Conservation (phyloP, 2,797 vertebrate species). For the Gymnopithys bicolor region DNA sequence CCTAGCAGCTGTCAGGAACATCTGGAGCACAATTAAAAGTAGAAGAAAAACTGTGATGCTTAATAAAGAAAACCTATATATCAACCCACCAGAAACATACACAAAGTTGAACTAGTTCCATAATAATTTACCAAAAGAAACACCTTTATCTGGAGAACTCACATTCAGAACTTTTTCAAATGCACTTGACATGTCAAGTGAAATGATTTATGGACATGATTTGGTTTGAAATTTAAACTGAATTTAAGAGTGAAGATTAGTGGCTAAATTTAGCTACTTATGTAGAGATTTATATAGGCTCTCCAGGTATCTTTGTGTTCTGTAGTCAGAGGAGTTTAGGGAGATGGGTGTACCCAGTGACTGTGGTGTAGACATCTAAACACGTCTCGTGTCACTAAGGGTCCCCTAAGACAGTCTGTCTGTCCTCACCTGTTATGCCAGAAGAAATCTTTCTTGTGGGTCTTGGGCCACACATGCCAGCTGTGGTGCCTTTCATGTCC, state of each 20-base stretch:
- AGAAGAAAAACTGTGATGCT: not conserved
- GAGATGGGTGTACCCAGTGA: not conserved
- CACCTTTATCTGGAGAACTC: not conserved
- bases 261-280: not conserved
- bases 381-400: not conserved
- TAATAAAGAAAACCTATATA: not conserved
- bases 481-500: not conserved
- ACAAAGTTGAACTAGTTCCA: not conserved
- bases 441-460: not conserved
- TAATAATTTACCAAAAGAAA: not conserved
- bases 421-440: not conserved
- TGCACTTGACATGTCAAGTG: not conserved
- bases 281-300: fast-evolving
- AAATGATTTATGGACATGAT: not conserved
- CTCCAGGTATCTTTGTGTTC: not conserved
- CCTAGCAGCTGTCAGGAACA: constrained; percentile 15
- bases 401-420: not conserved
- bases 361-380: not conserved
- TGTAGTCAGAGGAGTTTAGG: not conserved
- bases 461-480: not conserved
- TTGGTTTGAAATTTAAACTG: not conserved
- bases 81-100: not conserved
- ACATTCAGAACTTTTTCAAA: not conserved
- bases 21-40: constrained; percentile 5
- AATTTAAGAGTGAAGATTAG: not conserved